Percentiles rank a stretch among this genome's conserved stretches.
These are phyloP conservation scores for Sebastes kiyomatsui DNA, from an alignment of 2,797 vertebrate genomes.

Conservation along the genomic window DNA sequence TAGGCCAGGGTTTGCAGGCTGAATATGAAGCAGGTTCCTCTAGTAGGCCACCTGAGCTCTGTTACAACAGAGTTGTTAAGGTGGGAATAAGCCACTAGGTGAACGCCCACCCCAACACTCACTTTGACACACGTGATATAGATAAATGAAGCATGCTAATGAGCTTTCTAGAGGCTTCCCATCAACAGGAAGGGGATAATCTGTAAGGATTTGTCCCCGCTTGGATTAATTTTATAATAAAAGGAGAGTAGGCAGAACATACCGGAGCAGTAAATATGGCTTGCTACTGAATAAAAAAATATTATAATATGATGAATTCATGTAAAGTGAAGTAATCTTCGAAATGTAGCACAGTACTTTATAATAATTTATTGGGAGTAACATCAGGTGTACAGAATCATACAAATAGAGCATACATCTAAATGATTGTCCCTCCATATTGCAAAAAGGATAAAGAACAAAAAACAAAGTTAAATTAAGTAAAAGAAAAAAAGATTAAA, in stretches of 20 bases:
- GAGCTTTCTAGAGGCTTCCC: slow-evolving; percentile 63
- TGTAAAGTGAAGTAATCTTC: slow-evolving; percentile 7
- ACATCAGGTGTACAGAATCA: no score
- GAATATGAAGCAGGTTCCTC: slow-evolving; percentile 73
- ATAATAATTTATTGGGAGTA: no score
- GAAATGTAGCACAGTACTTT: not conserved
- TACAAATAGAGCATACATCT: no score
- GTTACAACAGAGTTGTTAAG: slow-evolving; percentile 72
- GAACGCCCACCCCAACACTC: slow-evolving; percentile 71
- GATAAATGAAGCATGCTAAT: slow-evolving; percentile 81
- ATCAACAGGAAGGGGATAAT: slow-evolving; percentile 61
- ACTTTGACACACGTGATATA: slow-evolving; percentile 71
- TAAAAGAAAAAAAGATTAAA: no score
- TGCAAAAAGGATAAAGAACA: not conserved
- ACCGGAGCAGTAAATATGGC: slow-evolving; percentile 21
- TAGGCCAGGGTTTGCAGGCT: slow-evolving; percentile 57
- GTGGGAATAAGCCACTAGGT: slow-evolving; percentile 70
- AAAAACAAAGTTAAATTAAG: not conserved
- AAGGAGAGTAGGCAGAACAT: slow-evolving; percentile 26
- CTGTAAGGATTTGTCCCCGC: slow-evolving; percentile 35
- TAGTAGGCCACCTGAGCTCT: slow-evolving; percentile 67
- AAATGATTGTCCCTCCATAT: no score
- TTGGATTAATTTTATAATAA: slow-evolving; percentile 48
- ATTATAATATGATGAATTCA: slow-evolving; percentile 3
- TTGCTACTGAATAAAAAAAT: slow-evolving; percentile 8